A percentile compares a stretch with the other conserved stretches of the same genome.
These are phyloP conservation scores for Gavialis gangeticus DNA, from an alignment of 2,113 vertebrate species.

Conservation along the genomic window DNA sequence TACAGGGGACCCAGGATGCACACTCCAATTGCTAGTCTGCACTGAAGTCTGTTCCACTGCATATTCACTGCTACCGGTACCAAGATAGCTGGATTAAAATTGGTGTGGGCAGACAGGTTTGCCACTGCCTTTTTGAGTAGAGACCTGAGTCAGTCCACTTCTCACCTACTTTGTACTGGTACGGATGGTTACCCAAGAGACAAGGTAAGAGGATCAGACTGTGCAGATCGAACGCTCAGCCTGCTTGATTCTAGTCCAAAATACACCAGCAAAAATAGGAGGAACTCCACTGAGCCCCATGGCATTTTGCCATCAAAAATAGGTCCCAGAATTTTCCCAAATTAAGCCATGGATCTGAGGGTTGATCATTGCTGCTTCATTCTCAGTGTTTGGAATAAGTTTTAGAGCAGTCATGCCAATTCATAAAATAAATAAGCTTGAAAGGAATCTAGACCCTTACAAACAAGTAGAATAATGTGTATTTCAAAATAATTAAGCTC, in stretches of 20 bases:
- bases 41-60: no score
- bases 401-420: not conserved
- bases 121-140: not conserved
- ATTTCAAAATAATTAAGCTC: not conserved
- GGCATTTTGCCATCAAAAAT: not conserved
- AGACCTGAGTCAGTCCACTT: not conserved
- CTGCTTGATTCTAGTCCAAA: not conserved
- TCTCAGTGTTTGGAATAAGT: not conserved
- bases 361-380: not conserved
- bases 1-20: no score
- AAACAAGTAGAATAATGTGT: not conserved
- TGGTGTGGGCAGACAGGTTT: not conserved
- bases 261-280: not conserved
- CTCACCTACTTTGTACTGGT: no score
- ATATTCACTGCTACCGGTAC: no score
- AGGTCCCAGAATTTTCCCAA: not conserved
- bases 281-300: not conserved
- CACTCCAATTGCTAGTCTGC: no score
- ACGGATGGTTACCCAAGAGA: not conserved
- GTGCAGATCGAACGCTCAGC: no score
- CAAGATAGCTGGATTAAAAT: no score
- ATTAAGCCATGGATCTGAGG: not conserved
- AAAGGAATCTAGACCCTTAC: not conserved
- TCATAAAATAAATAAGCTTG: not conserved
- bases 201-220: not conserved